Evolutionary conservation across 1,140 invertebrate genomes (phyloP), one percentile per base, ranked within the genome.

Genomic region (Tribolium castaneum): DNA sequence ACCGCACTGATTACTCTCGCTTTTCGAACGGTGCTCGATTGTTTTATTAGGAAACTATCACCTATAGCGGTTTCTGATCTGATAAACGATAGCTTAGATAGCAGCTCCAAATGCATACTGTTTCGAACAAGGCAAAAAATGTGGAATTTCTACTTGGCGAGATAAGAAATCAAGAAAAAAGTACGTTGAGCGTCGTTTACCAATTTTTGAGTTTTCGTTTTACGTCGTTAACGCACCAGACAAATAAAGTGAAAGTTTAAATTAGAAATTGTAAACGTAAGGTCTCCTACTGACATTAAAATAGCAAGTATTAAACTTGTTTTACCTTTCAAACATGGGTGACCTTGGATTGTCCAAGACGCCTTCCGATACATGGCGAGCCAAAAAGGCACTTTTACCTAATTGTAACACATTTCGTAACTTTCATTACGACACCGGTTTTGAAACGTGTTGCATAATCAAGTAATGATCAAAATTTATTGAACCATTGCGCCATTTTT

Each of bases 281-380:
- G 80, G 80, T 80, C 80, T 80, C 62, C 80, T 22, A 78, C 75
- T 80, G 80, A 78, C 80, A 78, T 80, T 80, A 76, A 80, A 80
- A 75, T 56, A 62, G 70, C 70, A 72, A 30, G 56, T 66, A 35
- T 52, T 59, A 78, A 78, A 78, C 76, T 73, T 78, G 76, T 78
- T 78, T 73, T 34, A 78, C 59, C 52, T 76, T 78, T 78, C 39
- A 78, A 62, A 74, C 70, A 74, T 49, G 59, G 16, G 35, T 59
- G 72, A 75, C 72, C 72, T 75, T 39, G 72, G 19, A 39, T 75
- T 35, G 35, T 62, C 10, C 25, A 34, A 9, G 59, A 14, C 59
- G 59, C 59, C 59, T 66, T 66, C 59, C 59, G 34, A 66, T 66
- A 66, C 59, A 13, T 25, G 6, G 19, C 6, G 39, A 45, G 39